Evolutionary conservation across 2,113 vertebrate species (phyloP), one percentile per base, ranked within the genome.

Genomic region (Tyto alba): DNA sequence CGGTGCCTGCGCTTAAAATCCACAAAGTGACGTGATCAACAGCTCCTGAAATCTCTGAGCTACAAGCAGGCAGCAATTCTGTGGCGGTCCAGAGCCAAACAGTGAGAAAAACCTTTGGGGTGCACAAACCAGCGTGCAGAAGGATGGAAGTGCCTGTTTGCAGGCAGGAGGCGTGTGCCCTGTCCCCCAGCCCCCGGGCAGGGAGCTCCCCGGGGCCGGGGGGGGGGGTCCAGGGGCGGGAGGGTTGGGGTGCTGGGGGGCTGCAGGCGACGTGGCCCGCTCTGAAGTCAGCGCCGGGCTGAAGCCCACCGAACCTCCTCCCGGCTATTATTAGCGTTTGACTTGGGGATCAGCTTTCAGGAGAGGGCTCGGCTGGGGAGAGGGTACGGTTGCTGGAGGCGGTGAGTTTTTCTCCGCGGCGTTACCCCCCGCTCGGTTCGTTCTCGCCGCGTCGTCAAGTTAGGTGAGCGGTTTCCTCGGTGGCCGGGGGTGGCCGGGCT

Each of bases 281-380:
- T 26, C 25, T 69, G 73, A 80, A 5, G 0, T 21, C 27, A 2
- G 50, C 26, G 0, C 45, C 1, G 1, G 53, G 69, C 83, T 47
- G 50, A 16, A 56, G 15, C 88, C 85, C 74, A 52, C 80, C 79
- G 16, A 29, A 2, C 77, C n/a, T n/a, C n/a, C n/a, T 68, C 64
- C 5, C 32, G 0, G 68, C 94, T 97, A 93, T 95, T 95, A 32
- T 94, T 97, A 96, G 95, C 63, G 0, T 69, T 87, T 84, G 64
- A 48, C 73, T 73, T 9, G 34, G 48, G 74, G 95, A 93, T 97
- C 95, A 3, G 67, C 84, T 97, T 96, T 97, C 96, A 78, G 90
- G 91, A 10, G 80, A 73, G 88, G 59, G 83, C 69, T 53, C 77
- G 34, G 57, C 25, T 0, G 2, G 43, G 16, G n/a, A 47, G 77